Conservation (phyloP, 2,113 vertebrate species). For the Phalacrocorax carbo region DNA sequence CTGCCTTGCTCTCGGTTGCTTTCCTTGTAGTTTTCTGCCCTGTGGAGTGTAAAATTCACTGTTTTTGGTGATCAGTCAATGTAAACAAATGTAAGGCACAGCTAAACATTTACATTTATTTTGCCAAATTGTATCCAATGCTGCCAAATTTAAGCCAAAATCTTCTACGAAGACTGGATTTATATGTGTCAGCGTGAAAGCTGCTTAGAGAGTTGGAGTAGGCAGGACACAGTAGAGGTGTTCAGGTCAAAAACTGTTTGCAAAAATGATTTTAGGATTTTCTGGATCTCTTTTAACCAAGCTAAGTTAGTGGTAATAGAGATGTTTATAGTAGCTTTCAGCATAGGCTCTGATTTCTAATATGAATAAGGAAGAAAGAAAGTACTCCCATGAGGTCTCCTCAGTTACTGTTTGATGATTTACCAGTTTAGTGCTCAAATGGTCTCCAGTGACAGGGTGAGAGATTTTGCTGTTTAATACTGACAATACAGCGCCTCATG, state of each 20-base stretch:
- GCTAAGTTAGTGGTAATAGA: not conserved
- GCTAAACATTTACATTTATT: not conserved
- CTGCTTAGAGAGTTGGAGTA: not conserved
- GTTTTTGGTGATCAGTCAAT: not conserved
- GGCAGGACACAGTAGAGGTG: not conserved
- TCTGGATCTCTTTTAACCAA: not conserved
- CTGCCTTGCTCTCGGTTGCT: not conserved
- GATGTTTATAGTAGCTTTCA: slow-evolving; percentile 28
- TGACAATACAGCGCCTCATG: not conserved
- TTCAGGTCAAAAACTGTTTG: not conserved
- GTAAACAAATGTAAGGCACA: not conserved
- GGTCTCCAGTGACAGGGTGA: not conserved
- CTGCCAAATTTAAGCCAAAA: not conserved
- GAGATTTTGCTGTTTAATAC: slow-evolving; percentile 9
- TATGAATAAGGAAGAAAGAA: slow-evolving; percentile 14
- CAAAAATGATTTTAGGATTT: not conserved
- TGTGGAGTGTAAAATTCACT: not conserved
- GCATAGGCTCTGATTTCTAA: not conserved
- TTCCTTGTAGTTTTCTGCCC: not conserved
- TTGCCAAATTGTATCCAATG: not conserved
- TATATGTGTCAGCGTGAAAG: not conserved
- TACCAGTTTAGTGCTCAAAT: not conserved
- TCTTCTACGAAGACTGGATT: not conserved
- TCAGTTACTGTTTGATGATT: not conserved
- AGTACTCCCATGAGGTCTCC: slow-evolving; percentile 9